Evolutionary conservation across 53 echinoderm and acorn worm genomes (phyloP), one percentile per base, ranked within the genome.

Genomic region (Temnopleurus reevesii): DNA sequence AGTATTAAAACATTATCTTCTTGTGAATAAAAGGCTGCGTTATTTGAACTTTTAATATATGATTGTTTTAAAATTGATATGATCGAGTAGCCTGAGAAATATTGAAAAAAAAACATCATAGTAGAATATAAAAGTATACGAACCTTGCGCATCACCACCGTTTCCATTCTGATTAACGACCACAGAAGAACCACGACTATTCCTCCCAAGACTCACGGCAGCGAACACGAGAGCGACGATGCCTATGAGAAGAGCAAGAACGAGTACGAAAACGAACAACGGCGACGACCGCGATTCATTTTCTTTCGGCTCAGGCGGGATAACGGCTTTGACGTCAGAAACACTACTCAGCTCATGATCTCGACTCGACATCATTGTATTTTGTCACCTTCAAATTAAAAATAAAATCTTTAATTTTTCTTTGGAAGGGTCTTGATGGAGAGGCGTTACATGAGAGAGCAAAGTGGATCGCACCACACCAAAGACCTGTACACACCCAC

Each of bases 181-280:
- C 27, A 0, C 26, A 3, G 25, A 33, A 2, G 21, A 7, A 35
- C 18, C 2, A 29, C 79, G 46, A 79, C 90, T 81, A 21, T 51
- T 53, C 34, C 83, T 58, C 77, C 86, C 76, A 6, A 92, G 49
- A 38, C 90, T 84, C 17, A 92, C 53, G 0, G 92, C 90, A 21
- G 92, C 84, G 53, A 92, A 58, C n/a, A 92, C 86, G 59, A 92
- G 61, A 51, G 90, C 92, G 35, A 92, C 59, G 30, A 63, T 25
- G 53, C 83, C 59, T 4, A 92, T 55, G 29, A 90, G 15, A 7
- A 90, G 90, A 8, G 86, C 46, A 2, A 92, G 12, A 29, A 89
- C 27, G n/a, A 92, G 51, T 3, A 66, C 41, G 36, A 55, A 34
- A 36, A 53, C 33, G n/a, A 53, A 15, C 2, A 55, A 83, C 7